A percentile compares a stretch with the other conserved stretches of the same genome.
Evolutionary conservation across 1,140 invertebrate species (phyloP).

Genomic region (Drosophila neocordata): DNA sequence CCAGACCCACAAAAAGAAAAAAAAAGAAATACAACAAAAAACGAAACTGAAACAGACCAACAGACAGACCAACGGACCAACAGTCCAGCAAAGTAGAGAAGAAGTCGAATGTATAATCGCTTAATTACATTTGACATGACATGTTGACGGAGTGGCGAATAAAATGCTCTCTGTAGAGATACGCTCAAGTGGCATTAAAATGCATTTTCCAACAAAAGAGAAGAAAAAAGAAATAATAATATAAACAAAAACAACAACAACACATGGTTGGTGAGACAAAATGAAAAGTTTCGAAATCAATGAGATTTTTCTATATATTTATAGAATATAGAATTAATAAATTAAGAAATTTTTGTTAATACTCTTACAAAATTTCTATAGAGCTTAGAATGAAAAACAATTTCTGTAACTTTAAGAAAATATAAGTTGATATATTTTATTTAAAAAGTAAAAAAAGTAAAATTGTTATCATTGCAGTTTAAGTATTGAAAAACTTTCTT

Average conservation of each 20-base stretch:
- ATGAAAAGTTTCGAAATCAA: slow-evolving; percentile 8
- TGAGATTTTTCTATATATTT: slow-evolving; percentile 4
- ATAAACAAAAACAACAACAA: slow-evolving; percentile 16
- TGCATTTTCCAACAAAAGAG: slow-evolving; percentile 33
- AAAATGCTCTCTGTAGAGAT: slow-evolving; percentile 47
- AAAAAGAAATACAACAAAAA: slow-evolving; percentile 16
- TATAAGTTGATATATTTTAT: no score
- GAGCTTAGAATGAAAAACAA: no score
- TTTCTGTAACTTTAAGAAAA: no score
- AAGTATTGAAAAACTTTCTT: no score
- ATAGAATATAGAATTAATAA: no score
- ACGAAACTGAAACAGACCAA: slow-evolving; percentile 20
- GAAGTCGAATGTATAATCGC: slow-evolving; percentile 75
- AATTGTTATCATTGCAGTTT: no score
- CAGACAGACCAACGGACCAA: slow-evolving; percentile 32
- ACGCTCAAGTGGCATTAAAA: slow-evolving; percentile 70
- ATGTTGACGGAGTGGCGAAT: slow-evolving; percentile 71
- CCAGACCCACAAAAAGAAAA: slow-evolving; percentile 29
- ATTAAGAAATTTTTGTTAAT: background rate
- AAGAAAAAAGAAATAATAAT: no score
- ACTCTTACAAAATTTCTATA: no score
- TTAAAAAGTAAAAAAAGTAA: no score
- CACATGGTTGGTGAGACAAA: background rate
- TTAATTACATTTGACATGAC: slow-evolving; percentile 79
- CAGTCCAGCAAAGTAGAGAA: slow-evolving; percentile 48